Conservation (phyloP, 2,888 invertebrate species). For the Aspidiotus destructor region DNA sequence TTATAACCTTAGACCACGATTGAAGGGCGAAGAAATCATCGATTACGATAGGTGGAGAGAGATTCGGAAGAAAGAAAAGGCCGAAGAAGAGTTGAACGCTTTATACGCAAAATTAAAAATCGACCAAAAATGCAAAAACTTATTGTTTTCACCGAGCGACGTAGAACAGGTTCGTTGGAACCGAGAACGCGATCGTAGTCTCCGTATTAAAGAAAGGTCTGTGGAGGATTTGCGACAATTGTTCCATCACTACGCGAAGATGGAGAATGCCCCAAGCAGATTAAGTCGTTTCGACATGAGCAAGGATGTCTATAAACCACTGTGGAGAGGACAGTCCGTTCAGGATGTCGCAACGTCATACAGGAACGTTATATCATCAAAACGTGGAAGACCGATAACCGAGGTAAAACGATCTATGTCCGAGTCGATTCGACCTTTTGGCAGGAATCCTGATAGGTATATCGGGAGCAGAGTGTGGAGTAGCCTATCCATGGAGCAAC, state of each 20-base stretch:
- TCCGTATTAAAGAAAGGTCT: conserved; percentile 74
- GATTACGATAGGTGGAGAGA: conserved; percentile 82
- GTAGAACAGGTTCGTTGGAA: conserved; percentile 67
- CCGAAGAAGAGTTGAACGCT: conserved; percentile 68
- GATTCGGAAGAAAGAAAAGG: conserved; percentile 65
- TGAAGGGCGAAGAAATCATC: conserved; percentile 60
- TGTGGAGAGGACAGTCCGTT: conserved; percentile 76
- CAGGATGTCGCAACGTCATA: conserved; percentile 61
- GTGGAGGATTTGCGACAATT: conserved; percentile 74
- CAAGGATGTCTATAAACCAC: conserved; percentile 61
- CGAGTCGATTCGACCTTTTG: conserved; percentile 42
- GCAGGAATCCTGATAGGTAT: background rate
- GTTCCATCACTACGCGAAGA: conserved; percentile 50
- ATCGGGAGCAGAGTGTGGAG: conserved; percentile 71
- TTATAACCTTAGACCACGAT: conserved; percentile 58
- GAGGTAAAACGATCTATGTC: conserved; percentile 35
- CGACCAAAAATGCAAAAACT: conserved; percentile 72
- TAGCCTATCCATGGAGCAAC: conserved; percentile 73
- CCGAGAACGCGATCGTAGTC: conserved; percentile 65
- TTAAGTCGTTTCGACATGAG: conserved; percentile 16
- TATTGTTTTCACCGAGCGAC: conserved; percentile 68
- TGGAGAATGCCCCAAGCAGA: background rate
- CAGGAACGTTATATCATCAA: conserved; percentile 37
- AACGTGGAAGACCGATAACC: conserved; percentile 38
- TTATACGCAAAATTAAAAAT: conserved; percentile 65